These are phyloP conservation scores for Sebastes oblongus DNA, from an alignment of 2,797 vertebrate genomes.

Conservation along the genomic window DNA sequence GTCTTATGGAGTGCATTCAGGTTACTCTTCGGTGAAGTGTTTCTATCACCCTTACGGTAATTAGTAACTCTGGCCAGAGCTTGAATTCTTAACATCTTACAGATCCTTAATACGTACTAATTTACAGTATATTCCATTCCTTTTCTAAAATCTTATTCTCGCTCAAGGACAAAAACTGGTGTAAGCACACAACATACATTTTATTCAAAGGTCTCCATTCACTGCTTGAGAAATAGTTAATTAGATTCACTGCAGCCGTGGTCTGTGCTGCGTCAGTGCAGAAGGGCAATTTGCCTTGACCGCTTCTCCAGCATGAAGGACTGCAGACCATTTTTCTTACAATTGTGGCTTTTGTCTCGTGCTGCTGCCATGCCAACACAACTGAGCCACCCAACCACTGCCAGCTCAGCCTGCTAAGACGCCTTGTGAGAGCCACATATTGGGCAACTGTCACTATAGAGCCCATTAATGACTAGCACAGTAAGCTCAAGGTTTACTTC, in stretches of 20 bases:
- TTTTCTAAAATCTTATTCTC: not conserved
- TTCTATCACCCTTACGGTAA: not conserved
- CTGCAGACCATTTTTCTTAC: slow-evolving; percentile 22
- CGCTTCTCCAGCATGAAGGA: slow-evolving; percentile 25
- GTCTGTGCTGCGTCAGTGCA: slow-evolving; percentile 23
- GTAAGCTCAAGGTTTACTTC: not conserved
- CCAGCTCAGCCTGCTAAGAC: slow-evolving; percentile 9
- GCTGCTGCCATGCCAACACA: slow-evolving; percentile 58
- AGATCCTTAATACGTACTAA: not conserved
- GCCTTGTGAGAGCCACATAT: slow-evolving; percentile 1
- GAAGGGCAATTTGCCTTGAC: slow-evolving; percentile 35
- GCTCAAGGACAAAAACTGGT: slow-evolving; percentile 18
- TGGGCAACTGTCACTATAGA: slow-evolving; percentile 2
- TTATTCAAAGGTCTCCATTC: slow-evolving; percentile 27
- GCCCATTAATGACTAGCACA: slow-evolving; percentile 7
- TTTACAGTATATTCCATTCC: not conserved
- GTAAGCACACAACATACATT: not conserved
- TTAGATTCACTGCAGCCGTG: slow-evolving; percentile 36
- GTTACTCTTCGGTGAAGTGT: not conserved
- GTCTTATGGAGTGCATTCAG: not conserved
- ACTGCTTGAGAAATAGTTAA: slow-evolving; percentile 25
- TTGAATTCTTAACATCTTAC: not conserved
- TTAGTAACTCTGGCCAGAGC: not conserved
- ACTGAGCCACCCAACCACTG: slow-evolving; percentile 11
- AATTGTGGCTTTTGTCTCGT: slow-evolving; percentile 36